Evolutionary conservation across 2,113 vertebrate genomes (phyloP).

Genomic region (Chionomys nivalis): DNA sequence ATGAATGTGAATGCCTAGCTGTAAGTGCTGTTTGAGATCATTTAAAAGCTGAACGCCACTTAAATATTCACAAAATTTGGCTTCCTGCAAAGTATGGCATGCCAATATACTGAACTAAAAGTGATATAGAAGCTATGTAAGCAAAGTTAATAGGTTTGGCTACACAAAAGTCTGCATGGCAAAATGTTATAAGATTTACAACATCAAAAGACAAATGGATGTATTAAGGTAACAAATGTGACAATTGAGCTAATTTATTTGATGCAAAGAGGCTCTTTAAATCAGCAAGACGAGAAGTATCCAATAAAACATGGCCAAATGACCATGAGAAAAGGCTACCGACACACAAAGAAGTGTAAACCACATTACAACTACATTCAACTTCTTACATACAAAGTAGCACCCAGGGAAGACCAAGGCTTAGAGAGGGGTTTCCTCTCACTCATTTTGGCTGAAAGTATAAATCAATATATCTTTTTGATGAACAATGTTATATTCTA

Average conservation of each 20-base stretch:
- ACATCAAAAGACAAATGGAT: constrained; percentile 11
- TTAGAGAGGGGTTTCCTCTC: neutral
- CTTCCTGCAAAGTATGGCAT: neutral
- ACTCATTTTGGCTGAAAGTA: neutral
- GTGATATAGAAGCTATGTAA: neutral
- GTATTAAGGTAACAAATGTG: neutral
- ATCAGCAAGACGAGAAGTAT: neutral
- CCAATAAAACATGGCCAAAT: neutral
- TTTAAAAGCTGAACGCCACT: constrained; percentile 31
- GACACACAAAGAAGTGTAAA: constrained; percentile 32
- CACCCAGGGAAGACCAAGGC: neutral
- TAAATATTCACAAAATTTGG: constrained; percentile 25
- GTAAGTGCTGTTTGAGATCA: constrained; percentile 1
- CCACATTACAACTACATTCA: neutral
- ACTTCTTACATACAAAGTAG: constrained; percentile 20
- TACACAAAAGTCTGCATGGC: neutral
- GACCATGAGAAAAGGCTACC: neutral
- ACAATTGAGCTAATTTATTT: neutral
- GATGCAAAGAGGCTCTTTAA: constrained; percentile 29
- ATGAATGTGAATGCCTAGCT: neutral
- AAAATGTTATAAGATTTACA: neutral
- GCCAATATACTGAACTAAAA: neutral
- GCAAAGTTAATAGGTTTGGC: constrained; percentile 27
- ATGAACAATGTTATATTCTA: neutral
- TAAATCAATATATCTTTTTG: neutral